A percentile compares a stretch with the other conserved stretches of the same genome.
Conservation (phyloP, 2,797 vertebrate species). For the Lates japonicus region DNA sequence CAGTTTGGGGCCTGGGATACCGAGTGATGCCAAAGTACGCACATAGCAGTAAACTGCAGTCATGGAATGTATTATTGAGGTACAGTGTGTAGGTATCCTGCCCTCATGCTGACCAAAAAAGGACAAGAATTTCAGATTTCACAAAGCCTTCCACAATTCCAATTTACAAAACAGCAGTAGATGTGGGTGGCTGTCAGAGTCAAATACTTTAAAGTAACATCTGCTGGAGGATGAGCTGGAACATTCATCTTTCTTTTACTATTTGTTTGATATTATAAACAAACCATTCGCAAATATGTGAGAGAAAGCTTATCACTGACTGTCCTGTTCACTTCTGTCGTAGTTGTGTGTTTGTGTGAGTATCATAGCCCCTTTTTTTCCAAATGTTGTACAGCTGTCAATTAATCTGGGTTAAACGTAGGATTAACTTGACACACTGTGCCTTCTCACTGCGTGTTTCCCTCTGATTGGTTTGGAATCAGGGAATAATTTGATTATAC, state of each 20-base stretch:
- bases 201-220: not conserved
- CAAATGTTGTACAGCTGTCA: slow-evolving; percentile 37
- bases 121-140: slow-evolving; percentile 63
- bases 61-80: slow-evolving; percentile 72
- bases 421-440: slow-evolving; percentile 54
- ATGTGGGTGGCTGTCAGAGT: slow-evolving; percentile 12
- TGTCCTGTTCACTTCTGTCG: not conserved
- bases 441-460: slow-evolving; percentile 39
- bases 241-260: not conserved
- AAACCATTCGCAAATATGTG: slow-evolving; percentile 18
- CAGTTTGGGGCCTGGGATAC: slow-evolving; percentile 50
- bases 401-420: slow-evolving; percentile 61
- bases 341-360: slow-evolving; percentile 12
- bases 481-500: slow-evolving; percentile 21
- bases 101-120: slow-evolving; percentile 67
- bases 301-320: not conserved
- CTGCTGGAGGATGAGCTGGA: not conserved
- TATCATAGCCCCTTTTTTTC: slow-evolving; percentile 6
- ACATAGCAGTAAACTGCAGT: slow-evolving; percentile 68
- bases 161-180: slow-evolving; percentile 31
- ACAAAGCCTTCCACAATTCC: slow-evolving; percentile 30
- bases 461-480: slow-evolving; percentile 30
- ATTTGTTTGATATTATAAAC: slow-evolving; percentile 12
- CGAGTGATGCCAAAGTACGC: slow-evolving; percentile 64
- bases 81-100: slow-evolving; percentile 63